Base-by-base conservation (phyloP, 2,113 vertebrate genomes). In the Anoura caudifer region DNA sequence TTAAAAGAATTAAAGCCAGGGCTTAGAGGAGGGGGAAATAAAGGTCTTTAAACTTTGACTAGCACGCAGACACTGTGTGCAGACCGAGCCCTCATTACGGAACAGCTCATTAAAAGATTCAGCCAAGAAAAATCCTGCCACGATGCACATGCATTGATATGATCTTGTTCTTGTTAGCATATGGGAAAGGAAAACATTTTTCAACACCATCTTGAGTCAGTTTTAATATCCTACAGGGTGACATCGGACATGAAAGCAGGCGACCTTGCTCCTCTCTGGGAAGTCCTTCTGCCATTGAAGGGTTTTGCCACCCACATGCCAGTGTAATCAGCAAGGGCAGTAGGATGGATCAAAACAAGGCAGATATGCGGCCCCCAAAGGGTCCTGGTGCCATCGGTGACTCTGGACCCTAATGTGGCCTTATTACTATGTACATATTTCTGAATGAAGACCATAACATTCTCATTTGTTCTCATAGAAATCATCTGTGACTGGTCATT, bases 181-280 rank as follows among this genome's bases (percentile, higher is more conserved):
- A 94, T 80, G 65, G 97, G 95, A 98, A 98, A 94, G 97, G 97
- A 98, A 98, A 97, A 96, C 96, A 97, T 97, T 98, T 98, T 98
- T 95, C 89, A 95, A 79, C 96, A 96, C 72, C 82, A 67, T 97
- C 97, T 97, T 94, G 56, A 97, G 92, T 98, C 54, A n/a, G 95
- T 96, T 98, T 98, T 97, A 97, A 98, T 98, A 98, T 96, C 96
- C 96, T 92, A 96, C 92, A 96, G 97, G 97, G 86, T 98, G 97
- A 98, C 92, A 97, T 96, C 22, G 89, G 97, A 97, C 92, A 83
- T 85, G 87, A 76, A 54, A 88, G 96, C 95, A 87, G 95, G 97
- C 97, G 96, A 69, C 95, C 97, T 97, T 94, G 95, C 97, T 96
- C 97, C 92, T 97, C 96, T 96, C 97, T 97, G 92, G 93, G 94